A percentile compares a stretch with the other conserved stretches of the same genome.
phyloP scores from a whole-genome alignment of 2,113 vertebrate genomes.

The Podiceps cristatus region DNA sequence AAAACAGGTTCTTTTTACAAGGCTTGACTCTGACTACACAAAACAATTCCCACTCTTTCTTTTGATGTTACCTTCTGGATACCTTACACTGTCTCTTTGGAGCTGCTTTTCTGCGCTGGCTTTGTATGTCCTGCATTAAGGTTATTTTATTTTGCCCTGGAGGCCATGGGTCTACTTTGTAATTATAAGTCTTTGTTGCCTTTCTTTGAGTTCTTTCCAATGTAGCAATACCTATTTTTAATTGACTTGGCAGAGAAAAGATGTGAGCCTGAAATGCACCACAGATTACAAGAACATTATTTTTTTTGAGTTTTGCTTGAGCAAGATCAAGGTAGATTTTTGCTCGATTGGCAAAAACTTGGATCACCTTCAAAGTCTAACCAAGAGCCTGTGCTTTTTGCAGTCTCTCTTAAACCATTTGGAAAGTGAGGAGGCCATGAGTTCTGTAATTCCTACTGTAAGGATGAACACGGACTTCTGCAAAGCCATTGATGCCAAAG shows the following conservation, averaged over 20 bases:
- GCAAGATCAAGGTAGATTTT: background rate
- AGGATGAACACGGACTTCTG: background rate
- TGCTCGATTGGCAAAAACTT: background rate
- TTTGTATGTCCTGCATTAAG: background rate
- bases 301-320: background rate
- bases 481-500: background rate
- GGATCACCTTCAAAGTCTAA: background rate
- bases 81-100: background rate
- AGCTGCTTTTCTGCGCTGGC: background rate
- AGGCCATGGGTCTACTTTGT: background rate
- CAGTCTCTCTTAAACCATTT: background rate
- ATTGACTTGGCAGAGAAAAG: slow-evolving; percentile 48
- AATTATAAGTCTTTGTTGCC: slow-evolving; percentile 22
- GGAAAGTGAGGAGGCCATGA: background rate
- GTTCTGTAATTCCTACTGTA: background rate
- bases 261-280: background rate
- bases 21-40: background rate
- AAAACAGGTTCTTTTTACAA: background rate
- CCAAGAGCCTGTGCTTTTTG: background rate
- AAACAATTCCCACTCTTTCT: background rate
- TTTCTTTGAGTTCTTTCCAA: slow-evolving; percentile 36
- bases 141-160: background rate
- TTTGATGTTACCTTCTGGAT: background rate
- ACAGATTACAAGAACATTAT: background rate
- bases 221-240: slow-evolving; percentile 16